Evolutionary conservation across 1,140 invertebrate genomes (phyloP), one percentile per base, ranked within the genome.

Genomic region (Drosophila ironensis): DNA sequence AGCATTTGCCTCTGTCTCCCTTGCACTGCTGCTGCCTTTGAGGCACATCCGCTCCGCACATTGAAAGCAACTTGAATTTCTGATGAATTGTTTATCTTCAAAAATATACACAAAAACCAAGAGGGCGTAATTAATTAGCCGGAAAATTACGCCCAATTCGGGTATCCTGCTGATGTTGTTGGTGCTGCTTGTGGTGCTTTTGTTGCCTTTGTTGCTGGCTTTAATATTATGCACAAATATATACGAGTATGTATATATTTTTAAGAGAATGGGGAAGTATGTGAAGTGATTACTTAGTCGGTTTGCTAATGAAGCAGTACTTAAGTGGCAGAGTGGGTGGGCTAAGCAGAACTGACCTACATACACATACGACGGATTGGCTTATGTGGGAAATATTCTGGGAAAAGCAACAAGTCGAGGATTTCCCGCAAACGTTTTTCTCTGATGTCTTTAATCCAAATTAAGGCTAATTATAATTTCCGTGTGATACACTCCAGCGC

Each of bases 11-110:
- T 1, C 7, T 8, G n/a, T 20, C 14, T 2, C 19, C 28, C n/a
- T 33, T 11, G 9, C 0, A 4, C 33, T 17, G 12, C 2, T 7
- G 6, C 14, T 16, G 11, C 2, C 14, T 12, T 14, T 33, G 0
- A 16, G 22, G 33, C 28, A 28, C 33, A 35, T 50, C 33, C 47
- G 9, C 28, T 7, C 38, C 20, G 33, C 33, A 30, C 27, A 37
- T 45, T 45, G 19, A 45, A 53, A 41, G 30, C 52, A 61, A 72
- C 60, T 66, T 70, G 57, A 82, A 78, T 78, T 84, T 84, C 72
- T 84, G 78, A 86, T 84, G 78, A 84, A 84, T 86, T 84, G 73
- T 84, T 84, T 84, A 61, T 84, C 73, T 84, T 84, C 60, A 74
- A 84, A 82, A 84, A 74, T 86, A 68, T 86, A 78, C 70, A 63